These are phyloP conservation scores for Hemiprocne comata DNA, from an alignment of 2,113 vertebrate genomes.

Conservation along the genomic window DNA sequence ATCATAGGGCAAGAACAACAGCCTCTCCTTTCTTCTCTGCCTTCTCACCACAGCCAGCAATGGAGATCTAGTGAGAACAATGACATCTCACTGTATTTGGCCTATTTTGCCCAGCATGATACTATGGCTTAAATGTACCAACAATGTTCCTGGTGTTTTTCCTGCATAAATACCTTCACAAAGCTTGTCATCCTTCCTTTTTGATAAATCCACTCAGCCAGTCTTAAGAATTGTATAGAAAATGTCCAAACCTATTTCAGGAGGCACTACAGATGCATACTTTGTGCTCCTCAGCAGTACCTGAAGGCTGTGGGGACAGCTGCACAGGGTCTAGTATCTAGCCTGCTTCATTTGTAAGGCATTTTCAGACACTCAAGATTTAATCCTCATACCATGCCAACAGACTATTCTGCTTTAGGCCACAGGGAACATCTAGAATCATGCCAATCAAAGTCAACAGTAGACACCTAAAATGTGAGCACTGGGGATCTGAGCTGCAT, in stretches of 20 bases:
- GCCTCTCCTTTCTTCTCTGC: neutral
- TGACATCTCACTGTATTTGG: neutral
- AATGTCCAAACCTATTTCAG: too few species aligned
- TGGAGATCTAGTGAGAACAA: neutral
- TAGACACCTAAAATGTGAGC: neutral
- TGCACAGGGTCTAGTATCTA: too few species aligned
- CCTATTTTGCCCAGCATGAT: neutral
- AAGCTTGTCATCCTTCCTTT: neutral
- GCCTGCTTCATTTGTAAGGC: neutral
- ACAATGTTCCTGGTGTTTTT: neutral
- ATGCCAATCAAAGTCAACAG: fast-evolving
- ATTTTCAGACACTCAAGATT: neutral
- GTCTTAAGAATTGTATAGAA: too few species aligned
- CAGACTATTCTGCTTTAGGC: neutral
- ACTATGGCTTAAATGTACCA: neutral
- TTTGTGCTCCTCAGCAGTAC: neutral
- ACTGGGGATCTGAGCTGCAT: neutral
- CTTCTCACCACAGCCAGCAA: neutral
- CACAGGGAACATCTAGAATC: neutral
- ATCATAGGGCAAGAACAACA: neutral
- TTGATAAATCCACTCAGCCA: neutral
- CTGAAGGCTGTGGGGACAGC: neutral
- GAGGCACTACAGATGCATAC: neutral
- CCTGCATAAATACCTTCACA: neutral
- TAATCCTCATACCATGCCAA: neutral